phyloP scores from a whole-genome alignment of 2,888 invertebrate genomes.

The Muscina levida region DNA sequence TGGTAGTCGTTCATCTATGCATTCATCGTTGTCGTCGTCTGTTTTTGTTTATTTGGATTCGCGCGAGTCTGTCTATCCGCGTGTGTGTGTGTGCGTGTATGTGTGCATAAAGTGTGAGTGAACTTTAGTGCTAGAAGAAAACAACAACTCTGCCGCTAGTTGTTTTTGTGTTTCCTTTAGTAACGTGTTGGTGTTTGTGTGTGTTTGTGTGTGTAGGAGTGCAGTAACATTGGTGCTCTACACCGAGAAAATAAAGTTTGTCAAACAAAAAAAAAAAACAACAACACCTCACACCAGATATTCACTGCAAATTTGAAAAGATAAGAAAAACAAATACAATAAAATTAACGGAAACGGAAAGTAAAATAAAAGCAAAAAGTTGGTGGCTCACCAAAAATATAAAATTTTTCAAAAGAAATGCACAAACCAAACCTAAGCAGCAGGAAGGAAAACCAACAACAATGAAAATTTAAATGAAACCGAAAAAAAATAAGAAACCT shows the following conservation, averaged over 20 bases:
- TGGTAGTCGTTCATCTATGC: too few relatives aligned
- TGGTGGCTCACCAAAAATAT: background rate
- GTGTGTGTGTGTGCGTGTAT: slow-evolving; percentile 28
- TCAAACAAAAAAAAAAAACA: background rate
- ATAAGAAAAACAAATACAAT: background rate
- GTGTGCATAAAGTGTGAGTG: slow-evolving; percentile 57
- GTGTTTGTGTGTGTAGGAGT: slow-evolving; percentile 5
- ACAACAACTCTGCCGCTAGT: background rate
- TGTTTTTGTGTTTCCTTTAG: background rate
- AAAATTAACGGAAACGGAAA: background rate
- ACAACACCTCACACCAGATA: too few relatives aligned
- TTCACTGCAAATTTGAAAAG: background rate
- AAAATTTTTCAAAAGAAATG: too few relatives aligned
- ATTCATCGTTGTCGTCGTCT: background rate
- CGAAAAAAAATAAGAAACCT: background rate
- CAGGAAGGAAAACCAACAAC: too few relatives aligned
- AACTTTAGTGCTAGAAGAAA: slow-evolving; percentile 44
- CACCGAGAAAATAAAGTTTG: slow-evolving; percentile 19
- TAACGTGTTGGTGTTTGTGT: slow-evolving; percentile 13
- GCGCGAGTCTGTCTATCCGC: background rate
- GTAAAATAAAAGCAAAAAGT: background rate
- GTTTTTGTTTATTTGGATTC: background rate
- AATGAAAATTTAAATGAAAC: too few relatives aligned
- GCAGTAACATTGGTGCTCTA: too few relatives aligned
- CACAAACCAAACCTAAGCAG: too few relatives aligned